Percentiles rank a stretch among this genome's conserved stretches.
These are phyloP conservation scores for Fringilla coelebs DNA, from an alignment of 2,797 vertebrate species.

Conservation along the genomic window DNA sequence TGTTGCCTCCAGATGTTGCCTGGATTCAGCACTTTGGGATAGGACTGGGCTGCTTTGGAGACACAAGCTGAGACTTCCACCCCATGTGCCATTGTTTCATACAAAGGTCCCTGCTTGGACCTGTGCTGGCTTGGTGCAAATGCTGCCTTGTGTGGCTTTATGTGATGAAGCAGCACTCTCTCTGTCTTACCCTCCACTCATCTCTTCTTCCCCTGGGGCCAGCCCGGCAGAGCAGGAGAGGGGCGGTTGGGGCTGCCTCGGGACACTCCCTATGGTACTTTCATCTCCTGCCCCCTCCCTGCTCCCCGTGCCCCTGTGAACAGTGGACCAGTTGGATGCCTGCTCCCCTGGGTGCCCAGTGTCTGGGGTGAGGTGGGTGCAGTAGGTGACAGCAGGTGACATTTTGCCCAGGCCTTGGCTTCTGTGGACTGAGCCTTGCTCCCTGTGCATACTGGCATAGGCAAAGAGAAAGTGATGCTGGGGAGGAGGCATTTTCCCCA, in stretches of 20 bases:
- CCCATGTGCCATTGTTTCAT: too few relatives aligned
- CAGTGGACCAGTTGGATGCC: accelerated
- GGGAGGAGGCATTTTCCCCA: accelerated
- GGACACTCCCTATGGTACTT: not conserved
- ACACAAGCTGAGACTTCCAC: not conserved
- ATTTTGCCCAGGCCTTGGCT: not conserved
- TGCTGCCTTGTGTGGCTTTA: accelerated
- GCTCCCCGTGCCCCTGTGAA: accelerated
- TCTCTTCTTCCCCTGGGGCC: not conserved
- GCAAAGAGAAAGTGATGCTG: accelerated
- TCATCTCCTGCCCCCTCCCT: not conserved
- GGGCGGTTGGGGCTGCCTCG: accelerated
- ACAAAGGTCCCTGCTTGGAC: not conserved
- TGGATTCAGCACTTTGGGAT: not conserved
- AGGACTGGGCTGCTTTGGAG: not conserved
- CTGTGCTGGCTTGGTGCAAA: accelerated
- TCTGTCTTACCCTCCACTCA: not conserved
- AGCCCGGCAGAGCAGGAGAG: not conserved
- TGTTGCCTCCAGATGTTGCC: not conserved
- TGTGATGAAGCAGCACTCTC: not conserved
- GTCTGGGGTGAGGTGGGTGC: not conserved
- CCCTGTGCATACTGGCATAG: not conserved
- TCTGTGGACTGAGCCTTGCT: accelerated
- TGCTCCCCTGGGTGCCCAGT: not conserved
- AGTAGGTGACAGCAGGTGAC: not conserved